Percentiles rank a stretch among this genome's conserved stretches.
phyloP scores from a whole-genome alignment of 2,888 invertebrate species.

The Polydrusus pterygomalis region DNA sequence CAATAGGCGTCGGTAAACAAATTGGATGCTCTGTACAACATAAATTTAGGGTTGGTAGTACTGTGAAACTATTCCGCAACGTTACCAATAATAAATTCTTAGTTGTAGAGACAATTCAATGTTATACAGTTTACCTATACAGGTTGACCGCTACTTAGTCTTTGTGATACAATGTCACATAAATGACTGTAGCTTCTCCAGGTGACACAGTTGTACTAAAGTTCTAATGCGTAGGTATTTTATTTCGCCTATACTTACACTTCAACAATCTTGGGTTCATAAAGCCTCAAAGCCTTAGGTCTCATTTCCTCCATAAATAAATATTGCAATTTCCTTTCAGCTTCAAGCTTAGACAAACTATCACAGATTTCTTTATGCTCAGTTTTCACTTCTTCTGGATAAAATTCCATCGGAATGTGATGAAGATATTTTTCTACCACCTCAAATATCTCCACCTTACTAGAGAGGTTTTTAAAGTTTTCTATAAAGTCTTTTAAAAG shows the following conservation, averaged over 20 bases:
- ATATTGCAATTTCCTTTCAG: conserved; percentile 76
- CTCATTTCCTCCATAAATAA: conserved; percentile 79
- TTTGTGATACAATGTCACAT: too few species aligned
- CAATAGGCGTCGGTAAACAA: too few species aligned
- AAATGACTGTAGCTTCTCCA: too few species aligned
- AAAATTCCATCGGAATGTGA: conserved; percentile 76
- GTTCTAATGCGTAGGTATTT: too few species aligned
- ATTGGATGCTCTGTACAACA: too few species aligned
- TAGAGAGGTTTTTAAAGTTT: conserved; percentile 70
- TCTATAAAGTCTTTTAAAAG: conserved; percentile 78
- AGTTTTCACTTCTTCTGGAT: conserved; percentile 76
- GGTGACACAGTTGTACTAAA: too few species aligned
- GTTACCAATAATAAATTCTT: too few species aligned
- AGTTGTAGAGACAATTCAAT: too few species aligned
- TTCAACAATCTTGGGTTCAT: conserved; percentile 90
- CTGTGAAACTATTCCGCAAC: too few species aligned
- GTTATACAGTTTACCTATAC: too few species aligned
- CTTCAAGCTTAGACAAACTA: conserved; percentile 74
- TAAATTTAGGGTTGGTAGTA: too few species aligned
- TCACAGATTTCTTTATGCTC: conserved; percentile 71
- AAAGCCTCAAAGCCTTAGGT: conserved; percentile 87
- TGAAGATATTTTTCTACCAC: conserved; percentile 76
- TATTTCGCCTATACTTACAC: conserved; percentile 76
- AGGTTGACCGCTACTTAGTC: too few species aligned
- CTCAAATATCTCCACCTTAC: conserved; percentile 72